Percentiles rank a stretch among this genome's conserved stretches.
phyloP scores from a whole-genome alignment of 1,140 invertebrate species.

The Thaumatotibia leucotreta region DNA sequence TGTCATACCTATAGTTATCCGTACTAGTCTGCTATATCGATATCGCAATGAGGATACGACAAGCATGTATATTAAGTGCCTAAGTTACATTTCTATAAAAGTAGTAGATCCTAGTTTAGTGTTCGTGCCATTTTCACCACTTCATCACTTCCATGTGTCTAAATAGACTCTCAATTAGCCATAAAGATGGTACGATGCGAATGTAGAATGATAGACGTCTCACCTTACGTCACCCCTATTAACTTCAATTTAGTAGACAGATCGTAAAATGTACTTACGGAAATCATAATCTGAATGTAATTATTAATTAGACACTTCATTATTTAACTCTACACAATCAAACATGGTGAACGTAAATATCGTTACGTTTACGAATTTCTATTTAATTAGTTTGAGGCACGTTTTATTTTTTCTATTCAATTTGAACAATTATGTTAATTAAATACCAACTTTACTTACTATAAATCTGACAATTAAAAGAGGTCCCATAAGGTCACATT shows the following conservation, averaged over 20 bases:
- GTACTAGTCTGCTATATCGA: not conserved
- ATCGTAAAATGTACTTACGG: not conserved
- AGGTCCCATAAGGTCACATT: not conserved
- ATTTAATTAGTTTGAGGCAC: not conserved
- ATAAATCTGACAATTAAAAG: not conserved
- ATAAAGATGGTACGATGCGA: not conserved
- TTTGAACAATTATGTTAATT: not conserved
- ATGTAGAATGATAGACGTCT: no score
- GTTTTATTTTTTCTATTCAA: not conserved
- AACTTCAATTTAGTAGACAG: no score
- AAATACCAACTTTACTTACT: not conserved
- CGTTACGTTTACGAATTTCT: not conserved
- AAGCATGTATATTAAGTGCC: no score
- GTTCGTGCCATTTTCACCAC: not conserved
- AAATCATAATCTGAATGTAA: not conserved
- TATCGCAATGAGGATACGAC: not conserved
- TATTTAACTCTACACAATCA: no score
- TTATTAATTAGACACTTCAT: not conserved
- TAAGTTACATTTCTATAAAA: no score
- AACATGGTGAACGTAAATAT: not conserved
- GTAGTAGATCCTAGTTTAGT: not conserved
- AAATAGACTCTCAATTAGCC: not conserved
- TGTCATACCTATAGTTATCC: not conserved
- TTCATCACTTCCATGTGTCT: not conserved
- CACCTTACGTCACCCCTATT: no score